Base-by-base conservation (phyloP, 2,797 vertebrate genomes). In the Diglossa cyanea region DNA sequence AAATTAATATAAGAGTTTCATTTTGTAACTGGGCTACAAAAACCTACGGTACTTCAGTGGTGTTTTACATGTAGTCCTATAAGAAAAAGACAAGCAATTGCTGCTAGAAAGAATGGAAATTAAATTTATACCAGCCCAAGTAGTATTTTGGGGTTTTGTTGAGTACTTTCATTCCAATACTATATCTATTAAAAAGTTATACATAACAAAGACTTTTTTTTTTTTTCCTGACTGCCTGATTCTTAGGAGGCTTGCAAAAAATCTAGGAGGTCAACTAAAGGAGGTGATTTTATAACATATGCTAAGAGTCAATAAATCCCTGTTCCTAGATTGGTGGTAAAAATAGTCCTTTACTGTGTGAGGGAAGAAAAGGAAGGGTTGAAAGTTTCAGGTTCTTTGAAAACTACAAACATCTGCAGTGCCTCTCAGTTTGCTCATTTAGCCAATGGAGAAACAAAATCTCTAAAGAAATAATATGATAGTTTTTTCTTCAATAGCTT, bases 311-410 rank as follows among this genome's bases (percentile, higher is more conserved):
- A 78, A 17, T 72, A 62, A 90, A 68, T 26, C 10, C 11, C 23
- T 72, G 0, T 58, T 44, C 25, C 45, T 78, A 28, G 7, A 17
- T 3, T 77, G 35, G 68, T 78, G 31, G 24, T 82, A 61, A 91
- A 89, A 90, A 61, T 39, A 93, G 65, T 12, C 16, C 35, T 85
- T 88, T 28, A 23, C 30, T 80, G 17, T 3, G 2, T 26, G 25
- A 28, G 21, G 25, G n/a, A 78, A 82, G 21, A 28, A 33, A 68
- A 79, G n/a, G 45, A 87, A 57, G 45, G 19, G 28, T 78, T 47
- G 76, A 65, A 77, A 82, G 24, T 75, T 94, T 94, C 50, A 51
- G n/a, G 17, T 88, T 91, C 75, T 91, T 87, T 90, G 39, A 77
- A 80, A 86, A 35, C 17, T 68, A 13, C 4, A 0, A 39, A 23